Base-by-base conservation (phyloP, 2,888 invertebrate species). In the Rhagophthalmus giganteus region DNA sequence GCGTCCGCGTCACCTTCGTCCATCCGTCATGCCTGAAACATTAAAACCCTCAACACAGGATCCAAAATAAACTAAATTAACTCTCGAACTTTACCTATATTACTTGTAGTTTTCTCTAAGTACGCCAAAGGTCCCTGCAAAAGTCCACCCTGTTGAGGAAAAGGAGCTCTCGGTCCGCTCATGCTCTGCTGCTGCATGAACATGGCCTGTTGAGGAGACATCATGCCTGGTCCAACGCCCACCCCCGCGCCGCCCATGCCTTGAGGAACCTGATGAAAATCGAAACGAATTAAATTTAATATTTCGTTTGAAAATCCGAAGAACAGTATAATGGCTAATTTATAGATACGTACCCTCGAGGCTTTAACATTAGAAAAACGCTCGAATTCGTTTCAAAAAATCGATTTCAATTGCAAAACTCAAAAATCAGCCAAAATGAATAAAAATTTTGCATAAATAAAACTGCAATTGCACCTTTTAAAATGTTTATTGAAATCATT, bases 81-180 rank as follows among this genome's bases (percentile, higher is more conserved):
- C n/a, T n/a, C n/a, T n/a, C n/a, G n/a, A n/a, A n/a, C n/a, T 40
- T 55, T 73, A 82, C 84, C 92, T 82, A 93, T 92, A 77, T 90
- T 92, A 76, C 90, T 90, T 67, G 92, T 89, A 58, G 91, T 91
- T 79, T 92, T 91, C 78, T 93, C 92, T 54, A 94, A 78, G 69
- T 87, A 92, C 1, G 92, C 92, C 55, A 93, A 78, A 0, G 92
- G 93, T 4, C 92, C 91, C 61, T 90, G 90, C 44, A 90, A 78
- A 1, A 86, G 79, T 54, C 78, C 75, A 33, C 70, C 73, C 60
- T 74, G 75, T 65, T 81, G 81, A 24, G 70, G 66, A 66, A 74
- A 75, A 57, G 76, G 76, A 0, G 78, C 78, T 8, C 81, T 75
- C 1, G 80, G 79, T 2, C 67, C 68, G 34, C 71, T 73, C 67